Evolutionary conservation across 2,797 vertebrate genomes (phyloP).

Genomic region (Xiphophorus birchmanni): DNA sequence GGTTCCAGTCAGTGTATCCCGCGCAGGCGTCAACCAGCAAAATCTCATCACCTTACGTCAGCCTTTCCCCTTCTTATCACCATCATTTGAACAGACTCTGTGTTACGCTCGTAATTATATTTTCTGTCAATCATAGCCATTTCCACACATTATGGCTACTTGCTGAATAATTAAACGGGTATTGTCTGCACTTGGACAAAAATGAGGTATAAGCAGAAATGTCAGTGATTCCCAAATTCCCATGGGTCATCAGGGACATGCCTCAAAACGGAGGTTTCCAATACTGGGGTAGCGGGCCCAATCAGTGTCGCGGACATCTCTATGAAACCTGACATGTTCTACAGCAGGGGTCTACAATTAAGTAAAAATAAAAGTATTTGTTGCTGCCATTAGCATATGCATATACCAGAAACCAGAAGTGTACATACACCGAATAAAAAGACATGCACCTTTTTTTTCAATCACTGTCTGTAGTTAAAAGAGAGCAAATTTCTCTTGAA

Average conservation of each 20-base stretch:
- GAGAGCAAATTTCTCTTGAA: background rate
- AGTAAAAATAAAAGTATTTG: background rate
- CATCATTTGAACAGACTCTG: conserved; percentile 43
- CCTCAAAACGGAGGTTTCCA: conserved; percentile 9
- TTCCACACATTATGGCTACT: background rate
- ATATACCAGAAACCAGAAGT: background rate
- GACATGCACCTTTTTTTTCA: background rate
- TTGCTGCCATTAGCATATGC: no score
- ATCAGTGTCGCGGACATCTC: background rate
- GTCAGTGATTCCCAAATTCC: conserved; percentile 37
- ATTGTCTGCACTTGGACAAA: background rate
- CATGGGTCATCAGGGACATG: conserved; percentile 33
- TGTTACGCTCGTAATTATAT: conserved; percentile 9
- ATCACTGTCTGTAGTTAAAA: background rate
- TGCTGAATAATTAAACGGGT: background rate
- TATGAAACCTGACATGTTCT: background rate
- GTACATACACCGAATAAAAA: background rate
- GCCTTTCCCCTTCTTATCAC: conserved; percentile 51
- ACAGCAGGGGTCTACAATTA: background rate
- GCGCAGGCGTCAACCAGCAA: conserved; percentile 68
- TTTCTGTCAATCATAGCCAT: background rate
- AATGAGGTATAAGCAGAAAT: background rate
- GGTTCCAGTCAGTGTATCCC: conserved; percentile 54
- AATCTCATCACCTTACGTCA: conserved; percentile 78
- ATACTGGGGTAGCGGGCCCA: background rate